Percentiles rank a stretch among this genome's conserved stretches.
Conservation (phyloP, 1,140 invertebrate genomes). For the Euwallacea fornicatus region DNA sequence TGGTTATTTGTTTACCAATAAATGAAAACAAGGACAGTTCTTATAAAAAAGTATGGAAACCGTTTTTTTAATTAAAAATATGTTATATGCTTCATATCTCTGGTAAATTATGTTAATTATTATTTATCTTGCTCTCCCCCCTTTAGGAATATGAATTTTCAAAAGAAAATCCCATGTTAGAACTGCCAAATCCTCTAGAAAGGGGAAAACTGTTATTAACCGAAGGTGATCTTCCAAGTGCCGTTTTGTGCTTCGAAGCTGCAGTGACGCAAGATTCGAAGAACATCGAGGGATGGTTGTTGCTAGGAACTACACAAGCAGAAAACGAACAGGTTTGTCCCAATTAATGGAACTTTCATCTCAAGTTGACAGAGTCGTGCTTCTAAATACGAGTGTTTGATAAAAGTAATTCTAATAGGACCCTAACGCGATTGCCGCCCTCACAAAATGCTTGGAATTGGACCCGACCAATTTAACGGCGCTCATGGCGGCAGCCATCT, state of each 20-base stretch:
- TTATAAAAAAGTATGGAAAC: too few relatives aligned
- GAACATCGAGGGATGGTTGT: conserved; percentile 79
- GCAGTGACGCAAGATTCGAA: conserved; percentile 84
- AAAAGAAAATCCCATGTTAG: conserved; percentile 83
- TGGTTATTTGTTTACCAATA: too few relatives aligned
- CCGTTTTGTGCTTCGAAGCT: conserved; percentile 95
- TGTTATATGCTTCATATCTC: too few relatives aligned
- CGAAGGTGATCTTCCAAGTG: conserved; percentile 89
- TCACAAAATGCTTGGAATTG: conserved; percentile 82
- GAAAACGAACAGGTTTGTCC: conserved; percentile 77
- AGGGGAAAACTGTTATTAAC: conserved; percentile 82
- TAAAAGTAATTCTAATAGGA: conserved; percentile 59
- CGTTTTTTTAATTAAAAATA: too few relatives aligned
- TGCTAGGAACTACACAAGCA: conserved; percentile 87
- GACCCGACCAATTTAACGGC: conserved; percentile 81
- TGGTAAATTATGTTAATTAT: not conserved
- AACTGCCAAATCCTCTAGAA: conserved; percentile 80
- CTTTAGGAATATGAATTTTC: conserved; percentile 78
- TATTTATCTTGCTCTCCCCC: not conserved
- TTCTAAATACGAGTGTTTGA: not conserved
- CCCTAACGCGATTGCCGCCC: conserved; percentile 83
- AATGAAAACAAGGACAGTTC: too few relatives aligned
- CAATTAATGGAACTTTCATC: not conserved
- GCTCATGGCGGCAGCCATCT: conserved; percentile 87
- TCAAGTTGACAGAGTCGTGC: too few relatives aligned